A percentile compares a stretch with the other conserved stretches of the same genome.
Evolutionary conservation across 2,888 invertebrate species (phyloP).

Genomic region (Leptopilina drosophilae): DNA sequence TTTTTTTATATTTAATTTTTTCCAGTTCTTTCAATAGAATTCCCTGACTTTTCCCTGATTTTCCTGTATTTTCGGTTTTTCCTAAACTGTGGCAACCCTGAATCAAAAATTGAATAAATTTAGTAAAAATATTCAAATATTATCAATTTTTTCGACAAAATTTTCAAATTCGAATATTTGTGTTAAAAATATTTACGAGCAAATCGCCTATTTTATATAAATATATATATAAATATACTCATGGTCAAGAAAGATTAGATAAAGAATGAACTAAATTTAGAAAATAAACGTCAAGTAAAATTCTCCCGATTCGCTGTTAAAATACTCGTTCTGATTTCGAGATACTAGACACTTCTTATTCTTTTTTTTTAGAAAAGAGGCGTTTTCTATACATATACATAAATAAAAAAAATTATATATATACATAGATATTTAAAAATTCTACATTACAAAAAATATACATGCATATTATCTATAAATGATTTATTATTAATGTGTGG

Average conservation of each 20-base stretch:
- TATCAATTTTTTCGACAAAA: too few species aligned
- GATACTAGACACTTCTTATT: constrained; percentile 27
- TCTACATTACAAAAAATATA: constrained; percentile 45
- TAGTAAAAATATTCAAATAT: too few species aligned
- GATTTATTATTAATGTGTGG: constrained; percentile 75
- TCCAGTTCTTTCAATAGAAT: too few species aligned
- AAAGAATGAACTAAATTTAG: constrained; percentile 15
- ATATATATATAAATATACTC: constrained; percentile 2
- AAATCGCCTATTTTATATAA: constrained; percentile 1
- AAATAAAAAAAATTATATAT: constrained; percentile 18
- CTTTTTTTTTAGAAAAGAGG: constrained; percentile 7
- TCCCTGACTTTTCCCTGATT: too few species aligned
- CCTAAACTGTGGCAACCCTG: too few species aligned
- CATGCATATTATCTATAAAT: constrained; percentile 50
- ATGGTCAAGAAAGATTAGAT: constrained; percentile 38
- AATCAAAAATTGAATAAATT: too few species aligned
- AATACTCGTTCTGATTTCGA: constrained; percentile 39
- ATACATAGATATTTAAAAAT: constrained; percentile 38
- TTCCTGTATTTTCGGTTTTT: too few species aligned
- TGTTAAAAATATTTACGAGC: not conserved
- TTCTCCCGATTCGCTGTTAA: constrained; percentile 15
- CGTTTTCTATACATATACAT: constrained; percentile 39
- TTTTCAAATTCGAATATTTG: too few species aligned
- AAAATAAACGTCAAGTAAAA: constrained; percentile 1
- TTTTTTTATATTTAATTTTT: too few species aligned